Evolutionary conservation across 2,888 invertebrate genomes (phyloP), one percentile per base, ranked within the genome.

Genomic region (Melanargia galathea): DNA sequence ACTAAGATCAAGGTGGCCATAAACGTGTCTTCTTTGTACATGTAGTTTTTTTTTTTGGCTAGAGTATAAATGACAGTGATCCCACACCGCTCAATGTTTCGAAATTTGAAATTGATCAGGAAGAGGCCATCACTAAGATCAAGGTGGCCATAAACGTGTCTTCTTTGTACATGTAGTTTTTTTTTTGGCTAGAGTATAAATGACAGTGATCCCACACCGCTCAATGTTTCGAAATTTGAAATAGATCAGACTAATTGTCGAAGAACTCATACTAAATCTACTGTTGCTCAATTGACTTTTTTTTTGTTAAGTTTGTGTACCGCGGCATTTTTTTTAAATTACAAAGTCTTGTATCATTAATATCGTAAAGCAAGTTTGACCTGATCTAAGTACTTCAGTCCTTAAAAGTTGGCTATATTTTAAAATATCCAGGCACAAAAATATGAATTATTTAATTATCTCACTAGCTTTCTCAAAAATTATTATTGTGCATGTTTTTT

Each of bases 81-180:
- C 20, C 45, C 1, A 16, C 16, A 40, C 18, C 7, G 18, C 43
- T 8, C n/a, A n/a, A n/a, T n/a, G n/a, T n/a, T n/a, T n/a, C n/a
- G n/a, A n/a, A n/a, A n/a, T n/a, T n/a, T n/a, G n/a, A n/a, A n/a
- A n/a, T n/a, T n/a, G n/a, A n/a, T n/a, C n/a, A n/a, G 81, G 96
- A 96, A 92, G 95, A 96, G 87, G 96, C 96, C 78, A 96, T 96
- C 90, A 94, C 94, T 88, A 96, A 95, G 92, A 95, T 96, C 84
- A 96, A 96, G 96, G 96, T 96, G 93, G 86, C 86, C 83, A 56
- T 26, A 59, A 58, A 60, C 56, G 64, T 62, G 48, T 55, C 22
- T n/a, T n/a, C n/a, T 55, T 65, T 38, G 8, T 55, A 40, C 5
- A 26, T 55, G 35, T 58, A 58, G 46, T 46, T 46, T 18, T 18